Evolutionary conservation across 2,888 invertebrate genomes (phyloP).

Genomic region (Orchesellides sinensis): DNA sequence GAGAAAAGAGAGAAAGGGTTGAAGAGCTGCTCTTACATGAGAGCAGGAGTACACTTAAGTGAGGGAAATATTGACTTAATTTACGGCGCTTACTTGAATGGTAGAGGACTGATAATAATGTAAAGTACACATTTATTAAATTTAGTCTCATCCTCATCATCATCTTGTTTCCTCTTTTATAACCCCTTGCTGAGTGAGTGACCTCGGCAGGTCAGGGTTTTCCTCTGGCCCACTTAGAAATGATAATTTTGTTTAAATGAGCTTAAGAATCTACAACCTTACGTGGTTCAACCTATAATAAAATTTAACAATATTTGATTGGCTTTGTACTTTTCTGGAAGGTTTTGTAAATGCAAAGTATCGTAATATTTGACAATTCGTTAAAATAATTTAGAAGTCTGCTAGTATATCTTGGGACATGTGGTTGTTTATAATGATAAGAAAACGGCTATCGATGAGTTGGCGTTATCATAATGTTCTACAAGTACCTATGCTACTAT

Average conservation of each 20-base stretch:
- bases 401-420: too few species aligned
- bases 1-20: slow-evolving; percentile 60
- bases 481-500: neutral
- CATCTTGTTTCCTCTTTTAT: slow-evolving; percentile 26
- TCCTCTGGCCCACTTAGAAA: slow-evolving; percentile 52
- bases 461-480: too few species aligned
- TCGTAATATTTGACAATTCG: too few species aligned
- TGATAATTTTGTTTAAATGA: slow-evolving; percentile 60
- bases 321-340: too few species aligned
- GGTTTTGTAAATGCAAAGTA: too few species aligned
- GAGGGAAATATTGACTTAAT: slow-evolving; percentile 50
- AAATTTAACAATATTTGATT: too few species aligned
- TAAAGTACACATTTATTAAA: slow-evolving; percentile 42
- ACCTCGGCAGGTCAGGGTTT: slow-evolving; percentile 63
- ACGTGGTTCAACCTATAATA: neutral
- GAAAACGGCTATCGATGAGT: too few species aligned
- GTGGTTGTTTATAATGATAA: too few species aligned
- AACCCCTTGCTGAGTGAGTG: slow-evolving; percentile 40
- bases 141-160: slow-evolving; percentile 14
- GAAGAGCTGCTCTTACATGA: too few species aligned
- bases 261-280: too few species aligned
- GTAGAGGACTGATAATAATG: neutral
- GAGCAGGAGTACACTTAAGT: neutral
- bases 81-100: slow-evolving; percentile 23
- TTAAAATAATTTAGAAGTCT: too few species aligned